These are phyloP conservation scores for Apodemus speciosus DNA, from an alignment of 2,113 vertebrate species.

Conservation along the genomic window DNA sequence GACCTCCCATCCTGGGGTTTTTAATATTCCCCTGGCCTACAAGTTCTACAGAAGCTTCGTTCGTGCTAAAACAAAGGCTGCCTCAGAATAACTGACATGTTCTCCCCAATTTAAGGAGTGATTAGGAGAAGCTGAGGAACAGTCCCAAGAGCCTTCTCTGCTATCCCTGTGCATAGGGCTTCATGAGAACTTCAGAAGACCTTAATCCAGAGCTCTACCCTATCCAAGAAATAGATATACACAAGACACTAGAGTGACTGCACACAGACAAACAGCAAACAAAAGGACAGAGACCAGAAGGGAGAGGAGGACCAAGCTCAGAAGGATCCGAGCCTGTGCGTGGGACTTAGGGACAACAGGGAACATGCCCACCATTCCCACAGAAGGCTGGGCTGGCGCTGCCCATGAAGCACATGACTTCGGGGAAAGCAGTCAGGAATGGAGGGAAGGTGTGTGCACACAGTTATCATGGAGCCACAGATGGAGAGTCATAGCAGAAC, in stretches of 20 bases:
- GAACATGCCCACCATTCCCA: slow-evolving; percentile 52
- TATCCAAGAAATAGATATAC: neutral
- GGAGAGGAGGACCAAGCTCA: neutral
- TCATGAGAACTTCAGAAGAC: neutral
- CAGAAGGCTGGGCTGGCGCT: slow-evolving; percentile 66
- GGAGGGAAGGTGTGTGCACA: slow-evolving; percentile 57
- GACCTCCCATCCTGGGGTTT: too few relatives aligned
- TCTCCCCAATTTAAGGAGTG: neutral
- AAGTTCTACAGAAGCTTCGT: neutral
- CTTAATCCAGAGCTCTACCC: neutral
- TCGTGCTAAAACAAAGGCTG: neutral
- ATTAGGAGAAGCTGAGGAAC: neutral
- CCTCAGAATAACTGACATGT: neutral
- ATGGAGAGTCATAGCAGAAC: slow-evolving; percentile 87
- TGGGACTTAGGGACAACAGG: neutral
- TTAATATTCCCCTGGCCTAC: neutral
- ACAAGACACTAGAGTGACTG: neutral
- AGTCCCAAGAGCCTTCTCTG: neutral
- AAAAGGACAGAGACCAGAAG: slow-evolving; percentile 30
- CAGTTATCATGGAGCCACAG: slow-evolving; percentile 77
- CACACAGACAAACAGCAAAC: slow-evolving; percentile 19
- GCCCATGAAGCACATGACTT: slow-evolving; percentile 79
- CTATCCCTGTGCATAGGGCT: neutral
- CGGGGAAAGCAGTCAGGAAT: slow-evolving; percentile 58
- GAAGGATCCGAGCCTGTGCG: neutral